These are phyloP conservation scores for Nomada ferruginata DNA, from an alignment of 2,888 invertebrate species.

Conservation along the genomic window DNA sequence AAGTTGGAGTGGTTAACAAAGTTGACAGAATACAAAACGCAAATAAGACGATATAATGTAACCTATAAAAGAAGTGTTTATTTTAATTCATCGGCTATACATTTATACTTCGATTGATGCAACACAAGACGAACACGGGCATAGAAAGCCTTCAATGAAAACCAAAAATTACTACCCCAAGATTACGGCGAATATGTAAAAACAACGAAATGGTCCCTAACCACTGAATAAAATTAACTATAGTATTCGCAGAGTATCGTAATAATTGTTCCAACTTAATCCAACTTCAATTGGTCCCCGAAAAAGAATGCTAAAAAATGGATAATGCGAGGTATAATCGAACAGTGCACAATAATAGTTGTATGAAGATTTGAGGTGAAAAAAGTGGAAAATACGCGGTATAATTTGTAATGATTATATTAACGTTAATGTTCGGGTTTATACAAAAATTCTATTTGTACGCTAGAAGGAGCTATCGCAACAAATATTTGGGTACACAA, in stretches of 20 bases:
- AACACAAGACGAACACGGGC: not conserved
- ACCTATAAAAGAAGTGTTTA: not conserved
- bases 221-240: constrained; percentile 49
- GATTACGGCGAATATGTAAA: constrained; percentile 65
- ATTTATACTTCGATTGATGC: constrained; percentile 7
- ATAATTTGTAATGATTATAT: not conserved
- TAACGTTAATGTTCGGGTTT: not conserved
- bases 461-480: not conserved
- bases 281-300: not conserved
- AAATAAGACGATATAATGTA: not conserved
- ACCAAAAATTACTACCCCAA: constrained; percentile 43
- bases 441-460: constrained; percentile 35
- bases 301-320: not conserved
- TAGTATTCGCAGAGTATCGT: constrained; percentile 52
- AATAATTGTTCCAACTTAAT: not conserved
- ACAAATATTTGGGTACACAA: too few species aligned
- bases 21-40: constrained; percentile 2
- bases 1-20: constrained; percentile 21
- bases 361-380: not conserved
- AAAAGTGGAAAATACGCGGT: not conserved
- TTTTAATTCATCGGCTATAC: constrained; percentile 6
- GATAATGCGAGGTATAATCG: not conserved
- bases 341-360: not conserved
- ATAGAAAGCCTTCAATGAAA: constrained; percentile 26
- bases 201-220: constrained; percentile 71